Conservation (phyloP, 2,888 invertebrate genomes). For the Bhutanitis thaidina region DNA sequence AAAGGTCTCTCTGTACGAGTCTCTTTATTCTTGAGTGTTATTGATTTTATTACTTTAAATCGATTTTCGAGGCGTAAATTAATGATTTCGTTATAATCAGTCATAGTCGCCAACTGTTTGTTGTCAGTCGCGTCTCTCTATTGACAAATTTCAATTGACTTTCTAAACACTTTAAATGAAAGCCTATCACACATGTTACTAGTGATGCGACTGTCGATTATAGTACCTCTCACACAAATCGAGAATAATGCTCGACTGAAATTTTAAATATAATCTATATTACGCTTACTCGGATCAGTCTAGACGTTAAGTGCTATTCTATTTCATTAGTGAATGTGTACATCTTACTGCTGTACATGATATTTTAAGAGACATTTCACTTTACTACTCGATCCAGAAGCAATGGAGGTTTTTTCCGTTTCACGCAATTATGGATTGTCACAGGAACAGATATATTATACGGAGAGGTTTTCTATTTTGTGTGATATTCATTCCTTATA, state of each 20-base stretch:
- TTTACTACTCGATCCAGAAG: conserved; percentile 29
- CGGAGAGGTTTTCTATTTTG: conserved; percentile 67
- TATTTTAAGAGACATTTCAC: conserved; percentile 40
- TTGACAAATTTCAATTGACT: conserved; percentile 4
- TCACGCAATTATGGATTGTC: conserved; percentile 6
- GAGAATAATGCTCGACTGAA: conserved; percentile 74
- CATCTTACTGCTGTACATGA: conserved; percentile 46
- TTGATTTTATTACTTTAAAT: too few species aligned
- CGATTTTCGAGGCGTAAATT: background rate
- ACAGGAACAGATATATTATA: conserved; percentile 1
- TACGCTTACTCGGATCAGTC: conserved; percentile 79
- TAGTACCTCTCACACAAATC: conserved; percentile 66
- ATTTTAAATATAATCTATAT: conserved; percentile 69
- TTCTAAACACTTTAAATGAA: conserved; percentile 1
- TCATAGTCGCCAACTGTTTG: conserved; percentile 2
- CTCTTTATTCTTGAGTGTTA: too few species aligned
- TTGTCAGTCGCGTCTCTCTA: conserved; percentile 25
- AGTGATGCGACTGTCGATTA: conserved; percentile 43
- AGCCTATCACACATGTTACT: background rate
- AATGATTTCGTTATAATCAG: background rate
- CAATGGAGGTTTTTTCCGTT: background rate
- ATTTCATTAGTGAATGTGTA: conserved; percentile 76
- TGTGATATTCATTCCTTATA: conserved; percentile 76
- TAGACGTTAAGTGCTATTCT: conserved; percentile 75
- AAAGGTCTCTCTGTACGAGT: too few species aligned